phyloP scores from a whole-genome alignment of 2,797 vertebrate species.

The Bradypodion ventrale region DNA sequence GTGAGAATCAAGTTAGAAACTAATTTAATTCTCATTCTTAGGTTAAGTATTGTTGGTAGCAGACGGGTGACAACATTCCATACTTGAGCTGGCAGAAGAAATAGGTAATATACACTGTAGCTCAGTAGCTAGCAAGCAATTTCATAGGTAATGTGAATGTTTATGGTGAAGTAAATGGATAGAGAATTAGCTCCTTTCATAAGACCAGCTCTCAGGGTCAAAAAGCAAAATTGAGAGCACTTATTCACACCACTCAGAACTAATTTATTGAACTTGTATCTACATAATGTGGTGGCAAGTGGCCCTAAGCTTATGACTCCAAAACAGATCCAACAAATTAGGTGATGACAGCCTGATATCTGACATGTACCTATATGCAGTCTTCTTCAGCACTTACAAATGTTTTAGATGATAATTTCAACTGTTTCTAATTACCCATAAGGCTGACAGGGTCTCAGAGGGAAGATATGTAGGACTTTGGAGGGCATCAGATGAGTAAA shows the following conservation, averaged over 20 bases:
- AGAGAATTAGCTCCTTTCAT: not conserved
- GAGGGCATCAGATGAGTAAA: not conserved
- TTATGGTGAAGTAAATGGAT: too few relatives aligned
- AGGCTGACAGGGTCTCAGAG: too few relatives aligned
- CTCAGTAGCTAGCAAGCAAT: not conserved
- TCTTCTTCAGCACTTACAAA: too few relatives aligned
- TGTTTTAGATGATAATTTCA: too few relatives aligned
- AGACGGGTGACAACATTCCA: not conserved
- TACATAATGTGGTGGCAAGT: too few relatives aligned
- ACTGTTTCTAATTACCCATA: too few relatives aligned
- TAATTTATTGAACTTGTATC: not conserved
- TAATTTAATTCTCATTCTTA: not conserved
- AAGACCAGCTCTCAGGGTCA: not conserved
- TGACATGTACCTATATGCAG: too few relatives aligned
- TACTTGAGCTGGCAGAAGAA: not conserved
- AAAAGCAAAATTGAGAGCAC: not conserved
- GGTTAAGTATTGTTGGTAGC: not conserved
- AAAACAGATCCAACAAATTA: not conserved
- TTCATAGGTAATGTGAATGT: slow-evolving; percentile 2
- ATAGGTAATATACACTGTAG: too few relatives aligned
- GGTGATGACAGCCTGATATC: too few relatives aligned
- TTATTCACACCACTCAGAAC: not conserved
- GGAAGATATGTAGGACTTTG: too few relatives aligned
- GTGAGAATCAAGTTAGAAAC: not conserved
- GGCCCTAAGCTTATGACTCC: not conserved